Evolutionary conservation across 2,113 vertebrate genomes (phyloP), one percentile per base, ranked within the genome.

Genomic region (Halichoerus grypus): DNA sequence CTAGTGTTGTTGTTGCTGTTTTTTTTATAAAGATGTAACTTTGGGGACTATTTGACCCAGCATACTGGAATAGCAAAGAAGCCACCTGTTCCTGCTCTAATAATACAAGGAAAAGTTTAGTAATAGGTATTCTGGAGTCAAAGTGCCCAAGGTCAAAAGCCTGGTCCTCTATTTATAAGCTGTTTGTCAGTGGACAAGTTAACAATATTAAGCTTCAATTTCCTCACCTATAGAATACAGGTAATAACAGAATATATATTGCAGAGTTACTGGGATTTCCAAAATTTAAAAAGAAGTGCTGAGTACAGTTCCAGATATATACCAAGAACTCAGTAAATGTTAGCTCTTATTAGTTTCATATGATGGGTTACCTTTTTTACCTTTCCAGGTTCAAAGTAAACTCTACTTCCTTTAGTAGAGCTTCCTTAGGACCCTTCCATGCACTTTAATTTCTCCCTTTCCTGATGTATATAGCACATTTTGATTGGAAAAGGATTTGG

Each of bases 361-460:
- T 36, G 9, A 55, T 63, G 16, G 0, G 51, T n/a, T 90, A 59
- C 5, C 63, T 87, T 87, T 74, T 51, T 80, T 53, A 57, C 84
- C 39, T 46, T 88, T 87, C 16, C 83, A 55, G 36, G 19, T 94
- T 90, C 39, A 95, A 61, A 61, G 24, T 94, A 67, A 96, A 81
- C 11, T 80, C 28, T 67, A 1, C 15, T 42, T 77, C 46, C 33
- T 88, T 65, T 61, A 26, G 55, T 79, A 55, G 6, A 15, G 67
- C 4, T 77, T 91, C 18, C 19, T n/a, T 85, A 87, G 63, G 13
- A 79, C 2, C 49, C 33, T 83, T 83, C 11, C 31, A 71, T 24
- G 28, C 1, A 71, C 12, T 85, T 85, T 81, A 69, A 83, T 76
- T 22, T 88, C 5, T 91, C 12, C 14, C 46, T 85, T 77, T 86